Evolutionary conservation across 2,113 vertebrate genomes (phyloP), one percentile per base, ranked within the genome.

Genomic region (Malurus elegans): DNA sequence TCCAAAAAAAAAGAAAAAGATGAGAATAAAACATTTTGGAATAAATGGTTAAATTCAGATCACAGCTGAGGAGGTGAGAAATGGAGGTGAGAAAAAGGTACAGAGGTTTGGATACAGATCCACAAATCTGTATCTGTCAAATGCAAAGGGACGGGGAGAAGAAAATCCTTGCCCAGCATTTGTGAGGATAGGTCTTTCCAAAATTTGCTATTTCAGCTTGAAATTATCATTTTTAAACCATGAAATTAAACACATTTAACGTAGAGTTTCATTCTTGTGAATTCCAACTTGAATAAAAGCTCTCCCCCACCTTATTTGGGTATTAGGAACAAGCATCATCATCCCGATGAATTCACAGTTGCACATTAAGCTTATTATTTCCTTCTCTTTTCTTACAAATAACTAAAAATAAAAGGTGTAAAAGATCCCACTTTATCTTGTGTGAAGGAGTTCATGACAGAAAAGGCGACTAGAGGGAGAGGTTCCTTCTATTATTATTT

Each of bases 31-130:
- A 44, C 12, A 47, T 18, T 40, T 36, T 38, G 50, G 32, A 60
- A 64, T 26, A 12, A 64, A 31, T 31, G 61, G 10, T 48, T 70
- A 64, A 47, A 18, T 70, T 69, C 44, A 79, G 19, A 57, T 47
- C 21, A 18, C 44, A 69, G 12, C 0, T 38, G 44, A 53, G 21
- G 15, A 26, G 62, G 17, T 58, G 44, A 42, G 44, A 48, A 84
- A 1, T 31, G 50, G 10, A 69, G 10, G 47, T 1, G 0, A 73
- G 26, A 21, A 44, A 8, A 23, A 23, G 4, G 9, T 19, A 12
- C 10, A 7, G 7, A 56, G 12, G 8, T 25, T 23, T 14, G 56
- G 11, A 31, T 10, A 50, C 7, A 54, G 54, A 10, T 17, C 70
- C 28, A 14, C 29, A 11, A 29, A 66, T 21, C 34, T 57, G 3